phyloP scores from a whole-genome alignment of 2,888 invertebrate genomes.

The Holacanthella duospinosa region DNA sequence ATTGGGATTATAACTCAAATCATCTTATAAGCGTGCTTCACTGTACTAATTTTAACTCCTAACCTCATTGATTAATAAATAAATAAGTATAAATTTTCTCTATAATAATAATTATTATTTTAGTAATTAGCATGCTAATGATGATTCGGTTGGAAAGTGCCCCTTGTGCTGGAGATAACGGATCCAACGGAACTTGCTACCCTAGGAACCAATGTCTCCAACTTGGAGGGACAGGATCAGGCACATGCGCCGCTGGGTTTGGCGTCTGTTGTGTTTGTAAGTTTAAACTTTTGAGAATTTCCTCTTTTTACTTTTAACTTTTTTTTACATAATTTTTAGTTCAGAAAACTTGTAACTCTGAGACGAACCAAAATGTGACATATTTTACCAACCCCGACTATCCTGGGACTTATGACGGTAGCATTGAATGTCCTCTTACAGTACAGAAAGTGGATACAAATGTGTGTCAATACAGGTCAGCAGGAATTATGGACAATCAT shows the following conservation, averaged over 20 bases:
- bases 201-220: constrained; percentile 59
- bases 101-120: constrained; percentile 14
- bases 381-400: constrained; percentile 37
- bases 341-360: constrained; percentile 35
- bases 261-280: constrained; percentile 67
- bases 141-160: constrained; percentile 67
- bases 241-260: constrained; percentile 67
- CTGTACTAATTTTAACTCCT: too few species aligned
- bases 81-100: not conserved
- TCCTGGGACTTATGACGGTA: constrained; percentile 36
- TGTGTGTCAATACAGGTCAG: constrained; percentile 37
- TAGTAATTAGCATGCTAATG: constrained; percentile 70
- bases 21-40: too few species aligned
- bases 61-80: too few species aligned
- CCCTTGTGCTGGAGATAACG: constrained; percentile 61
- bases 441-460: constrained; percentile 37
- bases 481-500: too few species aligned
- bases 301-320: too few species aligned
- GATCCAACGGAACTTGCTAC: constrained; percentile 72
- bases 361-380: constrained; percentile 37
- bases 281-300: constrained; percentile 39
- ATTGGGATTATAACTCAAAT: too few species aligned
- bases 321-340: too few species aligned
- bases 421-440: constrained; percentile 37
- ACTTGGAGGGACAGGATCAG: constrained; percentile 62